Conservation (phyloP, 2,113 vertebrate genomes). For the Acrocephalus kingi region DNA sequence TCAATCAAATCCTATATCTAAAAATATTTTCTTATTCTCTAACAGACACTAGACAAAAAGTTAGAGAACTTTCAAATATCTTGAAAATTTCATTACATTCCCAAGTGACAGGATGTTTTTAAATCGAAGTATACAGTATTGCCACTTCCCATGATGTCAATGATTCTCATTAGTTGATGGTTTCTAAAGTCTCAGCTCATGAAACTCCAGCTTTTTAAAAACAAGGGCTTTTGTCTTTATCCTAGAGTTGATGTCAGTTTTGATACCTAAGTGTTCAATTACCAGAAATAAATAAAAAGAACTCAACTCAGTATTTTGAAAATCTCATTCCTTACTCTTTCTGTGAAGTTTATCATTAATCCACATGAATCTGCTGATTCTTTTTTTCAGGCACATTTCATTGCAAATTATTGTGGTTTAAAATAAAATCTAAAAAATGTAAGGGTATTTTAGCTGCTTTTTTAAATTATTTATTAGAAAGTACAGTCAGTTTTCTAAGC, state of each 20-base stretch:
- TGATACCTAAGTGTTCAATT: not conserved
- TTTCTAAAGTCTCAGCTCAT: not conserved
- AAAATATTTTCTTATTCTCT: slow-evolving; percentile 45
- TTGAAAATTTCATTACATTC: not conserved
- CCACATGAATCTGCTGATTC: not conserved
- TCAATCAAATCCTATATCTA: slow-evolving; percentile 26
- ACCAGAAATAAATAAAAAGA: not conserved
- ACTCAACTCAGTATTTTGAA: not conserved
- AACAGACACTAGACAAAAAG: slow-evolving; percentile 35
- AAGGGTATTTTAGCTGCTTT: not conserved
- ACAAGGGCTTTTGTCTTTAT: not conserved
- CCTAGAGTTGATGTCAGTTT: not conserved
- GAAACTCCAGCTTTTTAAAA: not conserved
- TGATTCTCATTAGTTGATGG: not conserved
- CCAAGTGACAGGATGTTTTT: not conserved
- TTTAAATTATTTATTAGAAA: not conserved
- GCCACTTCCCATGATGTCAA: not conserved
- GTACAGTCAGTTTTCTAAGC: not conserved
- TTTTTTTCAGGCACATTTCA: not conserved
- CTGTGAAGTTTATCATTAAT: not conserved
- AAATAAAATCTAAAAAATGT: not conserved
- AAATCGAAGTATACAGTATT: not conserved
- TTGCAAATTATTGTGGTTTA: not conserved
- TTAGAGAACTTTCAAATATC: slow-evolving; percentile 2
- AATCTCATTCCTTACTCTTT: not conserved